phyloP scores from a whole-genome alignment of 2,113 vertebrate genomes.

The Stomatorhinus ivindoensis region DNA sequence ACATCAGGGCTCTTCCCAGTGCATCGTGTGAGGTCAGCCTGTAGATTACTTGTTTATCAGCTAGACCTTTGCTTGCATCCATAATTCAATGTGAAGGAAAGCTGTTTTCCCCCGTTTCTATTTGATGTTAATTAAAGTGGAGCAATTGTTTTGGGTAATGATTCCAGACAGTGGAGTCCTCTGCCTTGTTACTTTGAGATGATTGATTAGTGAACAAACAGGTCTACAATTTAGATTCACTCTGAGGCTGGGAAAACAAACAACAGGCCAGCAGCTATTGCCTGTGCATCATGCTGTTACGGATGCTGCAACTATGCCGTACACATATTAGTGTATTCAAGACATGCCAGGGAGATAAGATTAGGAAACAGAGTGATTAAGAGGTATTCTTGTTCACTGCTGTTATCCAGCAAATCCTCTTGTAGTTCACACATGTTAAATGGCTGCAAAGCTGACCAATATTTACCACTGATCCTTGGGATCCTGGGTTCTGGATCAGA shows the following conservation, averaged over 20 bases:
- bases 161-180: slow-evolving; percentile 27
- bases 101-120: neutral
- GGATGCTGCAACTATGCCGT: neutral
- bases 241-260: slow-evolving; percentile 1
- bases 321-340: neutral
- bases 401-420: slow-evolving; percentile 1
- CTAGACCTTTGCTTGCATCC: slow-evolving; percentile 12
- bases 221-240: slow-evolving; percentile 17
- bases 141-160: slow-evolving; percentile 25
- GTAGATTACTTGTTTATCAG: slow-evolving; percentile 4
- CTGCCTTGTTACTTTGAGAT: neutral
- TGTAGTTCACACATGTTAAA: neutral
- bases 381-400: slow-evolving; percentile 12
- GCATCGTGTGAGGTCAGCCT: slow-evolving; percentile 7
- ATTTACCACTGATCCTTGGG: neutral
- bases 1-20: neutral
- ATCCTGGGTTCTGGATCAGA: neutral
- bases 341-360: slow-evolving; percentile 19
- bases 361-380: slow-evolving; percentile 20
- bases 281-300: neutral
- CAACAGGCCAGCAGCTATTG: slow-evolving; percentile 7
- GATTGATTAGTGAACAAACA: slow-evolving; percentile 27
- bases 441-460: neutral
- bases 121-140: slow-evolving; percentile 27
- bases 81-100: slow-evolving; percentile 7